These are phyloP conservation scores for Argyrosomus regius DNA, from an alignment of 2,797 vertebrate species.

Conservation along the genomic window DNA sequence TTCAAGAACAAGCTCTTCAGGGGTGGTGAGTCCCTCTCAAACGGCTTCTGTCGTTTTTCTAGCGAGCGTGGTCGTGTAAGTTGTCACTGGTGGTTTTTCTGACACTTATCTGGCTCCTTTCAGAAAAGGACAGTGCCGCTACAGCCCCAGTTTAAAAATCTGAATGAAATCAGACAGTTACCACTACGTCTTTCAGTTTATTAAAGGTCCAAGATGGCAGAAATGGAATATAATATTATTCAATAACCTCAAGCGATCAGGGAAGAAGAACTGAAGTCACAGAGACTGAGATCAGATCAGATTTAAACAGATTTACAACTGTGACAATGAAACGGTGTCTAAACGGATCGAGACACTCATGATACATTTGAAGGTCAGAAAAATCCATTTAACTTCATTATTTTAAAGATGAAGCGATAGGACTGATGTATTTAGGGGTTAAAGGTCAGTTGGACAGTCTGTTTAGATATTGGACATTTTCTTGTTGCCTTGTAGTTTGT, in stretches of 20 bases:
- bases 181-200: no score
- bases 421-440: not conserved
- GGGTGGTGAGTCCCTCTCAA: not conserved
- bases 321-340: slow-evolving; percentile 20
- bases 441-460: not conserved
- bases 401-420: not conserved
- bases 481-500: no score
- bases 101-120: no score
- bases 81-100: not conserved
- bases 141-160: no score
- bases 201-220: no score
- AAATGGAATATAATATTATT: not conserved
- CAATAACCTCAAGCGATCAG: no score
- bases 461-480: not conserved
- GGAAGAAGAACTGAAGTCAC: not conserved
- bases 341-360: slow-evolving; percentile 17
- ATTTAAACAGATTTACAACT: slow-evolving; percentile 18
- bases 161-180: no score
- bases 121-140: no score
- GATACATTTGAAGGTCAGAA: not conserved
- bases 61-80: not conserved
- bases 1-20: no score
- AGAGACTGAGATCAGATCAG: slow-evolving; percentile 32
- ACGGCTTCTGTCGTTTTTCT: not conserved
- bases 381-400: slow-evolving; percentile 5